Evolutionary conservation across 2,888 invertebrate species (phyloP).

Genomic region (Drosophila putrida): DNA sequence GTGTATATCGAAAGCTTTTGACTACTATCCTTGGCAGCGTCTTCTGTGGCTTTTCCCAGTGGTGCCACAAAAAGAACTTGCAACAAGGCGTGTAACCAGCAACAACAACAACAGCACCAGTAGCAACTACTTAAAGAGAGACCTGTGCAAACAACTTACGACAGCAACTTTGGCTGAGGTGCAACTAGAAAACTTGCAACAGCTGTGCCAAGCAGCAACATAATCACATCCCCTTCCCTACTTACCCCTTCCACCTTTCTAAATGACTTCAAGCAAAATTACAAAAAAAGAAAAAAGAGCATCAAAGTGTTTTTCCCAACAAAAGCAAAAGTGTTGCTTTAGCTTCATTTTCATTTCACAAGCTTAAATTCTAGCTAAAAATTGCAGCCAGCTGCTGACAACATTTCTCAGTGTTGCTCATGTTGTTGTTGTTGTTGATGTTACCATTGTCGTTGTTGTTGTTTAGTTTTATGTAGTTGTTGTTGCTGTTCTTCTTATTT

Average conservation of each 20-base stretch:
- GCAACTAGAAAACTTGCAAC: constrained; percentile 53
- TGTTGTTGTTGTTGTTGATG: constrained; percentile 18
- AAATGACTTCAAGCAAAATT: constrained; percentile 45
- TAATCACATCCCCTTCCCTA: constrained; percentile 26
- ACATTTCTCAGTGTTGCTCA: constrained; percentile 33
- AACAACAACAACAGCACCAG: constrained; percentile 16
- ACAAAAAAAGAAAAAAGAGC: constrained; percentile 5
- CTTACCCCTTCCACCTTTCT: background rate
- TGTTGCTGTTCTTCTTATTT: background rate
- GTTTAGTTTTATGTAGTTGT: background rate
- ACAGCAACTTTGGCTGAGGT: constrained; percentile 44
- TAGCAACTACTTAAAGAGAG: constrained; percentile 12
- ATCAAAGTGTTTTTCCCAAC: constrained; percentile 38
- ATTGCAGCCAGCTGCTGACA: constrained; percentile 61
- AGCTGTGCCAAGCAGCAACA: constrained; percentile 52
- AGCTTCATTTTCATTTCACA: constrained; percentile 45
- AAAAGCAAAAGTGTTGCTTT: constrained; percentile 73
- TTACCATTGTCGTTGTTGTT: constrained; percentile 11
- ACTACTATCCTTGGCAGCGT: constrained; percentile 58
- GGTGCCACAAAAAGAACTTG: constrained; percentile 16
- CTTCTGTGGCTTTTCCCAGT: background rate
- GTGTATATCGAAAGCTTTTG: constrained; percentile 46
- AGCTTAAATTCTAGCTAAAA: constrained; percentile 67
- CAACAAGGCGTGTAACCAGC: constrained; percentile 22
- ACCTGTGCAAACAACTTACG: constrained; percentile 51